Conservation (phyloP, 2,888 invertebrate genomes). For the Adela reaumurella region DNA sequence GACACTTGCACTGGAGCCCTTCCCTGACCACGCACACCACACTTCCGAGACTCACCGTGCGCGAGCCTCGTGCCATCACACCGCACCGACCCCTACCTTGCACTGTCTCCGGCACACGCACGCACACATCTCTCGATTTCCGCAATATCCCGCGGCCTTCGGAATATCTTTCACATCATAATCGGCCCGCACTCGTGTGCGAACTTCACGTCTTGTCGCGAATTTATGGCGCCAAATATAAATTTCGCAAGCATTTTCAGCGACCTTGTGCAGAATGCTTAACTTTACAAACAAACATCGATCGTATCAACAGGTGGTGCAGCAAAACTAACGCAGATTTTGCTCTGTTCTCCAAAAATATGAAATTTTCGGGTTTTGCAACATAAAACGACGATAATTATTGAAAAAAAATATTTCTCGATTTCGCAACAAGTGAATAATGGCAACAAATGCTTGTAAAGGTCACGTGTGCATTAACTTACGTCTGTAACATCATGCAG, state of each 20-base stretch:
- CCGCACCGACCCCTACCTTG: slow-evolving; percentile 73
- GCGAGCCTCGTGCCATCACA: slow-evolving; percentile 76
- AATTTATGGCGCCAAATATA: slow-evolving; percentile 42
- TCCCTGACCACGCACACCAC: slow-evolving; percentile 4
- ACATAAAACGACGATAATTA: no score
- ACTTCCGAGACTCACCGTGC: slow-evolving; percentile 66
- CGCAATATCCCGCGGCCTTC: slow-evolving; percentile 64
- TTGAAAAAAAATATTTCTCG: no score
- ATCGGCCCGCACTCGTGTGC: slow-evolving; percentile 59
- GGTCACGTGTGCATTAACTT: no score
- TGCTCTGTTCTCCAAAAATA: no score
- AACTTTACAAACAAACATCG: no score
- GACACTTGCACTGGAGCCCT: slow-evolving; percentile 20
- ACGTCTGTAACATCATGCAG: no score
- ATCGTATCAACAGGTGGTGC: no score
- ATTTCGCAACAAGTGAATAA: no score
- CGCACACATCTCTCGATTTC: slow-evolving; percentile 49
- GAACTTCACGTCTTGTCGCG: slow-evolving; percentile 49
- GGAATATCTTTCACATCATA: slow-evolving; percentile 63
- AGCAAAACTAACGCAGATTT: no score
- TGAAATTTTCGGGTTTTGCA: no score
- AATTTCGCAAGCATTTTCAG: slow-evolving; percentile 25
- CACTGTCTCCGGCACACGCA: slow-evolving; percentile 65
- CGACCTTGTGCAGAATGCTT: neutral
- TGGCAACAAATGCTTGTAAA: no score